Percentiles rank a stretch among this genome's conserved stretches.
phyloP scores from a whole-genome alignment of 1,140 invertebrate genomes.

The Drosophila pseudoobscura region DNA sequence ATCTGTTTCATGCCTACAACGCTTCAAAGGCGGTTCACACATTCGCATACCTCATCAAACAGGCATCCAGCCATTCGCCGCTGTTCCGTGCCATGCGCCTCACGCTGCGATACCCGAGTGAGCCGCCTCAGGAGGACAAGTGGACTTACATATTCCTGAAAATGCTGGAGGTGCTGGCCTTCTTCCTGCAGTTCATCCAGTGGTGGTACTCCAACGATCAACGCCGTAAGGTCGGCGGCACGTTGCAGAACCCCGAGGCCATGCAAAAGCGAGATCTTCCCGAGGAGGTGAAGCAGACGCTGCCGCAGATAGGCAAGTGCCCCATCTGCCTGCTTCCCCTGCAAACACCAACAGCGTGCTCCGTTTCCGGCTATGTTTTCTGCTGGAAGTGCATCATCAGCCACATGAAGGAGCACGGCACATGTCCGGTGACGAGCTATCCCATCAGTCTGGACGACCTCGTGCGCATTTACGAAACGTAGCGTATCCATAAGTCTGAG shows the following conservation, averaged over 20 bases:
- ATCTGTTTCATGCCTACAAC: slow-evolving; percentile 66
- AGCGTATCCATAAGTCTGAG: slow-evolving; percentile 40
- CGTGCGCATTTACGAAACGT: slow-evolving; percentile 76
- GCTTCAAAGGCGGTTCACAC: slow-evolving; percentile 72
- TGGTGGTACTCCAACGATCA: slow-evolving; percentile 82
- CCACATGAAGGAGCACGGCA: slow-evolving; percentile 63
- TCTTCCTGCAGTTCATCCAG: slow-evolving; percentile 80
- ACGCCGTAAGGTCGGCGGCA: slow-evolving; percentile 65
- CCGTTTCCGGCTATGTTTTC: slow-evolving; percentile 77
- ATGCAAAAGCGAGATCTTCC: slow-evolving; percentile 22
- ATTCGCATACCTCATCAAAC: slow-evolving; percentile 74
- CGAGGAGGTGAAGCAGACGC: slow-evolving; percentile 25
- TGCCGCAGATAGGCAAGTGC: slow-evolving; percentile 56
- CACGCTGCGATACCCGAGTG: slow-evolving; percentile 67
- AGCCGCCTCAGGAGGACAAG: slow-evolving; percentile 67
- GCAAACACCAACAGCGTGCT: slow-evolving; percentile 73
- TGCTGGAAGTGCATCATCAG: slow-evolving; percentile 80
- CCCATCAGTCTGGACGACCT: slow-evolving; percentile 75
- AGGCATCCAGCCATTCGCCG: slow-evolving; percentile 65
- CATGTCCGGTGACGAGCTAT: slow-evolving; percentile 70
- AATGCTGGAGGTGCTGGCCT: slow-evolving; percentile 74
- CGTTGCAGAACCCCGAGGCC: slow-evolving; percentile 61
- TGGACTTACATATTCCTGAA: slow-evolving; percentile 74
- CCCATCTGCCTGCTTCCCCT: slow-evolving; percentile 68
- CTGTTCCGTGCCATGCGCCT: slow-evolving; percentile 59